Base-by-base conservation (phyloP, 2,888 invertebrate genomes). In the Archips crataeganus region DNA sequence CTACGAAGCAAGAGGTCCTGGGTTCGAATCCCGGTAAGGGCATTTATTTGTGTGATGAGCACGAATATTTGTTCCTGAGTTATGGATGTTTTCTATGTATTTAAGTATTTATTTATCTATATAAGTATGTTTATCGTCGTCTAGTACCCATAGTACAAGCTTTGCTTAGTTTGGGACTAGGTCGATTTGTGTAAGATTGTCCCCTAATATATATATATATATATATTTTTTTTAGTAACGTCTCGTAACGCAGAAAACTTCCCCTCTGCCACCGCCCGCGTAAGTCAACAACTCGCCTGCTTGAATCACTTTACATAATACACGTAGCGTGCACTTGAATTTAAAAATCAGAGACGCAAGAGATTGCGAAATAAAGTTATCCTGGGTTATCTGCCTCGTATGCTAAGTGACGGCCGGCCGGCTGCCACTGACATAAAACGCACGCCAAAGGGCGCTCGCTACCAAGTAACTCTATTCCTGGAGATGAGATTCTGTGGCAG, bases 261-360 rank as follows among this genome's bases (percentile, higher is more conserved):
- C 47, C 23, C 23, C 36, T 36, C 60, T 23, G 23, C 63, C 45
- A 47, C 64, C 47, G 32, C 64, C 42, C 39, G 39, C 51, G 63
- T 74, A 68, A 69, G 69, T 74, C 71, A 70, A 71, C 75, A 74
- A 67, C 49, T 60, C 70, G 81, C 78, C 82, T 81, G 84, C 84
- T 78, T 76, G 83, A 85, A 86, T 87, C 84, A 84, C 87, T 89
- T 90, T 88, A 81, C 88, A 89, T 89, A 89, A 87, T 85, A 85
- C 85, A 85, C 84, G 84, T 82, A 79, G 80, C 81, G 81, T 84
- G 80, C 81, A 85, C 85, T 85, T 80, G 84, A 88, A 85, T 91
- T 88, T 89, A 84, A 89, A 90, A 90, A 88, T 87, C 86, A 82
- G 82, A 81, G 80, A 82, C 84, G 81, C 82, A 84, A 86, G 85